Conservation (phyloP, 2,113 vertebrate genomes). For the Phrynosoma blainvillii region DNA sequence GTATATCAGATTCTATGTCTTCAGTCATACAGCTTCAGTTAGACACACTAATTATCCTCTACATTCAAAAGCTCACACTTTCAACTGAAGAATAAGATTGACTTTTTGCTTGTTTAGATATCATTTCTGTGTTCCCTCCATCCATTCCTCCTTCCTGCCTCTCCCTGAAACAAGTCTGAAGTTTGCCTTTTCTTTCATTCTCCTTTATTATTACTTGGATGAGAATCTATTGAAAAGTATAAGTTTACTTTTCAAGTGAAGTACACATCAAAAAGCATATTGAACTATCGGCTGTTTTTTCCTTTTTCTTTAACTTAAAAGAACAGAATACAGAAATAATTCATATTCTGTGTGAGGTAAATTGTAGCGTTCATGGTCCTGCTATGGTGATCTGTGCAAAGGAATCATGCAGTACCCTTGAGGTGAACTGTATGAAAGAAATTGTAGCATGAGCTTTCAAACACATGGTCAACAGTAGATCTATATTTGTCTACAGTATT, state of each 20-base stretch:
- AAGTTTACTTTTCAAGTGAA: not conserved
- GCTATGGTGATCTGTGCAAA: not conserved
- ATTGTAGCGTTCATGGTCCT: not conserved
- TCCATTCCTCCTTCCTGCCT: not conserved
- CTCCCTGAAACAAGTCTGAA: not conserved
- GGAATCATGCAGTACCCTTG: too few relatives aligned
- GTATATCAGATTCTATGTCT: not conserved
- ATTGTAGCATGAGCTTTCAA: too few relatives aligned
- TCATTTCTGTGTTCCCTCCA: too few relatives aligned
- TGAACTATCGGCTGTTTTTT: not conserved
- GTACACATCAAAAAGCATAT: not conserved
- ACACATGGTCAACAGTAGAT: too few relatives aligned
- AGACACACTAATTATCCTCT: fast-evolving
- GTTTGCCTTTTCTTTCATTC: not conserved
- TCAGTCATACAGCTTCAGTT: not conserved
- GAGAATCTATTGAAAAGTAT: not conserved
- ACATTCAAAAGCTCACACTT: not conserved
- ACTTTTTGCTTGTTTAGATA: not conserved
- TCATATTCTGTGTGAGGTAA: not conserved
- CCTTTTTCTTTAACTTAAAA: not conserved
- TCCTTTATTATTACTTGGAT: not conserved
- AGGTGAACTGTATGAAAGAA: too few relatives aligned
- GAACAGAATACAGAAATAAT: not conserved
- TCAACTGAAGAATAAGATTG: too few relatives aligned
- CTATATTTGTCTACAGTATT: too few relatives aligned